Evolutionary conservation across 2,797 vertebrate genomes (phyloP), one percentile per base, ranked within the genome.

Genomic region (Cuculus canorus): DNA sequence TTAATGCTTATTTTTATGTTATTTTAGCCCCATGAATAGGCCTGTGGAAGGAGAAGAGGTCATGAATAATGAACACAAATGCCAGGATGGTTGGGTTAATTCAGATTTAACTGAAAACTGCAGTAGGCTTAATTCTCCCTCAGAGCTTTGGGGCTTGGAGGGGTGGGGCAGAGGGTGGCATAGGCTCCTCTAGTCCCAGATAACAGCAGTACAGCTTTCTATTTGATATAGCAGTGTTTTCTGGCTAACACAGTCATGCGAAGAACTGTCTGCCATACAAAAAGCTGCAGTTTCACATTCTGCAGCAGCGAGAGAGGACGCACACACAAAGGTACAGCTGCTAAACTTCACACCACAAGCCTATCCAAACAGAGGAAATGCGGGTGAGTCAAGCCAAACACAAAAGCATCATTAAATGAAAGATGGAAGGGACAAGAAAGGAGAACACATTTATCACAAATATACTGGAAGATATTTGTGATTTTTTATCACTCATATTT

Each of bases 281-380:
- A 57, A 92, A 92, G 75, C 83, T 53, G 79, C 83, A 88, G 53
- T 48, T 81, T 90, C 87, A 92, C 93, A 90, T 77, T 22, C 54
- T 63, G 82, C 78, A 80, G 60, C 87, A 87, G 79, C 54, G 90
- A 92, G 90, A 79, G 86, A 66, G 90, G 71, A 84, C 90, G 94
- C 89, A 45, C 43, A 16, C 43, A 45, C 43, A 45, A 87, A 94
- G 84, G 85, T 87, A 73, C 79, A 93, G 90, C 87, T 95, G 91
- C 79, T 93, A n/a, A 95, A 92, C 79, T 93, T 87, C 93, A 73
- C 84, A 95, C 54, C 75, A 77, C 87, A 76, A 93, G 75, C 54
- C 63, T 89, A 54, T 65, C 75, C 82, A 89, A 92, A 87, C 0
- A 3, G 54, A 70, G 57, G 48, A 50, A 52, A 68, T 2, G 10